Evolutionary conservation across 1,140 invertebrate genomes (phyloP).

Genomic region (Druon quercuslanigerum): DNA sequence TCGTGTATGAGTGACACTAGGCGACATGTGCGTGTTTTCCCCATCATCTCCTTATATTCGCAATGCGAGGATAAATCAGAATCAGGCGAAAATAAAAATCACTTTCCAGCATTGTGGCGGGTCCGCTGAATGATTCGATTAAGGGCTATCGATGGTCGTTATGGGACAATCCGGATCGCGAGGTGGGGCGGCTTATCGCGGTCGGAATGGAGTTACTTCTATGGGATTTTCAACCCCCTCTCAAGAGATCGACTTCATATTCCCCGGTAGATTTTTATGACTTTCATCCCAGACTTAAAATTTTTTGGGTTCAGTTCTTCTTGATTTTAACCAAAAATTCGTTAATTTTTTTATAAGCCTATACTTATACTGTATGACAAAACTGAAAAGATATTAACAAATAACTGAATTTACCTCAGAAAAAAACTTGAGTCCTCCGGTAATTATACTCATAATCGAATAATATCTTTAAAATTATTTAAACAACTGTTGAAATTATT

Average conservation of each 20-base stretch:
- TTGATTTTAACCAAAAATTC: no score
- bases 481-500: not conserved
- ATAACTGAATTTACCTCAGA: not conserved
- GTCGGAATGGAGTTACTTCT: slow-evolving; percentile 62
- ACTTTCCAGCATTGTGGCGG: slow-evolving; percentile 71
- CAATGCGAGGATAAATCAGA: slow-evolving; percentile 68
- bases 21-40: not conserved
- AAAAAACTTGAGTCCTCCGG: no score
- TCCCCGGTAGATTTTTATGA: slow-evolving; percentile 52
- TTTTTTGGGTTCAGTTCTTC: no score
- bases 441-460: no score
- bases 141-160: slow-evolving; percentile 73
- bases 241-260: slow-evolving; percentile 39
- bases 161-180: slow-evolving; percentile 55
- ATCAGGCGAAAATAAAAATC: slow-evolving; percentile 74
- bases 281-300: not conserved
- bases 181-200: slow-evolving; percentile 69
- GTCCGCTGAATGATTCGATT: slow-evolving; percentile 68
- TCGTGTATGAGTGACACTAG: not conserved
- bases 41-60: not conserved
- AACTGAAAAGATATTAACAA: no score
- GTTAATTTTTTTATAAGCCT: no score
- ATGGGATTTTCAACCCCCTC: slow-evolving; percentile 50
- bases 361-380: no score
- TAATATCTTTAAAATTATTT: no score